Base-by-base conservation (phyloP, 2,888 invertebrate species). In the Atethmia centrago region DNA sequence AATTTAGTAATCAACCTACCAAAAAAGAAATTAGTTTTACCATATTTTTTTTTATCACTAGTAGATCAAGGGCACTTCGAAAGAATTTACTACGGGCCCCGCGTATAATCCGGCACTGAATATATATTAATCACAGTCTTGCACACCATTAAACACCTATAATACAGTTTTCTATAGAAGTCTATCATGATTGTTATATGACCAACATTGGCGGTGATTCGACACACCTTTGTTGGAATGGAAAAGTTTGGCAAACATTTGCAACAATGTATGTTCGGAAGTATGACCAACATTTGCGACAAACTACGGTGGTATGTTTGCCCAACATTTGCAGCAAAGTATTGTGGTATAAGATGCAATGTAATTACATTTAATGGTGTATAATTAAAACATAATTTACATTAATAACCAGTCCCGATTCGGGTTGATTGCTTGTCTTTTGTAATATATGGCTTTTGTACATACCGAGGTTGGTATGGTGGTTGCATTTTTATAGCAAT, bases 361-460 rank as follows among this genome's bases (percentile, higher is more conserved):
- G 55, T 63, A 73, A 72, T 76, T 73, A 78, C 36, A 76, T 77
- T 77, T 73, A 77, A 79, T 79, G 74, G 61, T n/a, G 62, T 71
- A 68, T 71, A 83, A 85, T 83, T 81, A 85, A 79, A 73, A 79
- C 47, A 61, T 62, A 67, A 72, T 64, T 42, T 76, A 59, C 51
- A 77, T 63, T 47, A 70, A 77, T 21, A 64, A 77, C 71, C 49
- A 36, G 47, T 77, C 40, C 53, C 45, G 19, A 73, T 72, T 66
- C 14, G 21, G 69, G 59, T 75, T 71, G 63, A 80, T 69, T 72
- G 74, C 75, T 68, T 63, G 61, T 58, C 58, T 71, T 31, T 66
- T 71, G 73, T 71, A 76, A 77, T 73, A 58, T 25, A 61, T 71
- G 62, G 53, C 36, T 70, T 73, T 73, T 75, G 28, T 58, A 51